Base-by-base conservation (phyloP, 2,113 vertebrate species). In the Notothenia coriiceps region DNA sequence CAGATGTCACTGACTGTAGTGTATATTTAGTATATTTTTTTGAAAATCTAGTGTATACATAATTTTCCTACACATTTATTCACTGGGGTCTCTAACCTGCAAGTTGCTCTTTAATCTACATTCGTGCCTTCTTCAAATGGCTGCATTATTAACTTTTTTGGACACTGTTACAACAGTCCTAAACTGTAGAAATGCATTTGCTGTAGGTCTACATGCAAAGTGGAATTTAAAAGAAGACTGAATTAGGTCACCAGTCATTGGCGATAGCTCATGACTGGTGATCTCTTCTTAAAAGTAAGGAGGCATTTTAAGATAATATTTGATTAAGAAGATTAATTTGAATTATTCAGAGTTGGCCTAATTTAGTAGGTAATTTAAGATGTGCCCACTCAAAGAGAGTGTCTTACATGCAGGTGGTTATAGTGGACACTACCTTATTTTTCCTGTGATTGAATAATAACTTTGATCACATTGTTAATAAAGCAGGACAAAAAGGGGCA, bases 241-340 rank as follows among this genome's bases (percentile, higher is more conserved):
- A 92, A 85, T 86, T 85, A 83, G 89, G 87, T 89, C 89, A 91
- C 57, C 71, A 84, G 83, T 90, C 84, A 68, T 74, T 79, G 62
- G 68, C 46, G 20, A 81, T 82, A 71, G 71, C 77, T 86, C 70
- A 70, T 4, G 49, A 77, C 29, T 29, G 29, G 29, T 29, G 29
- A 90, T 86, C 86, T 89, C 73, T 67, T 74, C 86, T 88, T 89
- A 67, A 81, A 87, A 79, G 70, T 90, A 75, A 68, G 82, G 70
- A 80, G 86, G 88, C 64, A 56, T 86, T 84, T 87, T 14, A 61
- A 77, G 71, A 88, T 79, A 40, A 81, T 82, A 78, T 79, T 87
- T 76, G 82, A 92, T 92, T 87, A 90, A 86, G 86, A 87, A 83
- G 89, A 91, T 91, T 92, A 85, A 83, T 86, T 84, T 54, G 68